Evolutionary conservation across 2,888 invertebrate genomes (phyloP), one percentile per base, ranked within the genome.

Genomic region (Tetragonisca angustula): DNA sequence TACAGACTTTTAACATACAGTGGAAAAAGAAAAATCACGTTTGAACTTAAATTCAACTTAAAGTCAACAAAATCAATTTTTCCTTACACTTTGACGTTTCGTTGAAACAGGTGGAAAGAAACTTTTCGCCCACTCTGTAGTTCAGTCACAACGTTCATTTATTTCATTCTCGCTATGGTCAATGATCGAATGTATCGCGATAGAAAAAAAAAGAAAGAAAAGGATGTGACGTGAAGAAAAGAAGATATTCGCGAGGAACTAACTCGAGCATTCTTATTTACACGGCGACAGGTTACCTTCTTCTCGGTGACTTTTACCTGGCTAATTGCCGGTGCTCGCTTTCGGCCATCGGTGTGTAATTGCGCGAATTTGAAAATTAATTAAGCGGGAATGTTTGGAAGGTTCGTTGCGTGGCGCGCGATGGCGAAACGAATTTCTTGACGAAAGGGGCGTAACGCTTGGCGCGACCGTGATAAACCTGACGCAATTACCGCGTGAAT

Each of bases 401-500:
- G 67, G 68, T 56, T 54, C 77, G 72, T 61, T 49, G 24, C 67
- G 54, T 11, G n/a, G 43, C 13, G 50, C n/a, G 68, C 76, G 9
- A 11, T 27, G 65, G 43, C 77, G 64, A 69, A 73, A 77, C 77
- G 62, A 69, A 78, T 82, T 83, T 74, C 83, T 62, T 74, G 73
- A 78, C 65, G 77, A 82, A 83, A 83, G 83, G 83, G 73, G 36
- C 59, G 77, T 73, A 59, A 65, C 77, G 56, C 32, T 54, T 50
- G 65, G 36, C 27, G 83, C 61, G 83, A 70, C 70, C 43, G 11
- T 64, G 71, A 82, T 81, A 67, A 83, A 65, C 69, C 70, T 74
- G 70, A 83, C 73, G 83, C 69, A 70, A 83, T 83, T 83, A 78
- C 43, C 49, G 27, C 21, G 56, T 78, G 83, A 83, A 73, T 82